Evolutionary conservation across 2,888 invertebrate species (phyloP).

Genomic region (Oscheius myriophilus): DNA sequence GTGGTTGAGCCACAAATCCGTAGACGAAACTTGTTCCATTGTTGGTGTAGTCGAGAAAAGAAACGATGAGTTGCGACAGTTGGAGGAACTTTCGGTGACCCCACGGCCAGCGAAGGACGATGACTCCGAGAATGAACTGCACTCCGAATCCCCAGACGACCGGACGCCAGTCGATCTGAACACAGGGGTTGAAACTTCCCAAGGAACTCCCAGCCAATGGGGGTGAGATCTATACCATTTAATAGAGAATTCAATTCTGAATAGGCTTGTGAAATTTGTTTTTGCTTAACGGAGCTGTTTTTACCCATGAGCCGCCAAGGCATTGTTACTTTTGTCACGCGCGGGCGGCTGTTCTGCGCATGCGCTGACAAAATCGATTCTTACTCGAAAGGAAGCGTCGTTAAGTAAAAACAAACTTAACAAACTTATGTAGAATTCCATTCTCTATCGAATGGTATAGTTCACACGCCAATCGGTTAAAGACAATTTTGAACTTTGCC

Average conservation of each 20-base stretch:
- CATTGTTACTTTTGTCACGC: no score
- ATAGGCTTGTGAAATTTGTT: no score
- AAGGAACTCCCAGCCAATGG: no score
- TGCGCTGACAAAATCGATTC: no score
- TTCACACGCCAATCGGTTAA: no score
- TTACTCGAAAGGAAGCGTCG: no score
- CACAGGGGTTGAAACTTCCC: constrained; percentile 2
- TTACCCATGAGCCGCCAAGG: no score
- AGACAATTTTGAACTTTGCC: neutral
- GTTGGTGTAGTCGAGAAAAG: constrained; percentile 83
- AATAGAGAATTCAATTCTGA: no score
- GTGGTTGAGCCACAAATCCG: constrained; percentile 72
- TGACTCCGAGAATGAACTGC: constrained; percentile 85
- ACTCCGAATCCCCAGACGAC: constrained; percentile 83
- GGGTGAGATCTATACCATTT: no score
- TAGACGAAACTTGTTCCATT: constrained; percentile 85
- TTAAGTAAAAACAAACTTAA: no score
- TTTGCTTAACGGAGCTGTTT: no score
- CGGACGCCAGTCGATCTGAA: constrained; percentile 78
- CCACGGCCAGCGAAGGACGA: constrained; percentile 78
- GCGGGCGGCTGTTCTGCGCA: no score
- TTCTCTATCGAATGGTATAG: neutral
- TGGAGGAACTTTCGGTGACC: constrained; percentile 47
- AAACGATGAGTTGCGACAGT: constrained; percentile 72
- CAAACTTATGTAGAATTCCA: neutral